A percentile compares a stretch with the other conserved stretches of the same genome.
phyloP scores from a whole-genome alignment of 2,113 vertebrate genomes.

The Zosterops pallidus region DNA sequence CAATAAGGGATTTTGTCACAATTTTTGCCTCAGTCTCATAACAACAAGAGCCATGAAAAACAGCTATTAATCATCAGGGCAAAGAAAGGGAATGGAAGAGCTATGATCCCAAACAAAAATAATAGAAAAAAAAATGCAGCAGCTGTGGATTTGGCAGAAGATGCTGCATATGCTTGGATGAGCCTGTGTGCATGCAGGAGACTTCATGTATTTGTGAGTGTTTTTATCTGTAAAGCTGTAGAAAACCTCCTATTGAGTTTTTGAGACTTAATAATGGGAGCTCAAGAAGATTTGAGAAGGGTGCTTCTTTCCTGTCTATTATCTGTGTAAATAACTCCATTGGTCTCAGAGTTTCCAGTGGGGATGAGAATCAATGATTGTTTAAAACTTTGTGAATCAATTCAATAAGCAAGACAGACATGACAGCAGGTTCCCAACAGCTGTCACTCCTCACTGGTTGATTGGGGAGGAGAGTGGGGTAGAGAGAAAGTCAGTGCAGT shows the following conservation, averaged over 20 bases:
- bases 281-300: background rate
- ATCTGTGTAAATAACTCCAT: slow-evolving; percentile 28
- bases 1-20: background rate
- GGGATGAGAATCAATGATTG: background rate
- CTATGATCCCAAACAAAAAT: background rate
- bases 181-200: background rate
- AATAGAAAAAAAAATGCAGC: background rate
- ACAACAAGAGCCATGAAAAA: background rate
- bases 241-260: background rate
- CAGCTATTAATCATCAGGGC: background rate
- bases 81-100: slow-evolving; percentile 1
- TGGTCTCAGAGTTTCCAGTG: slow-evolving; percentile 12
- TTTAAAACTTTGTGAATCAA: slow-evolving; percentile 54
- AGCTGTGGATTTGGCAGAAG: slow-evolving; percentile 15
- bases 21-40: background rate
- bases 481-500: background rate
- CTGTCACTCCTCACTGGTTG: background rate
- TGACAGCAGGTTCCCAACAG: background rate
- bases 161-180: background rate
- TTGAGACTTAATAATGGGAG: background rate
- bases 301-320: slow-evolving; percentile 15
- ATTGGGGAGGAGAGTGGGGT: background rate
- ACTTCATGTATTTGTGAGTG: background rate
- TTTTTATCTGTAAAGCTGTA: background rate
- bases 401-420: slow-evolving; percentile 16